These are phyloP conservation scores for Nymphalis polychloros DNA, from an alignment of 2,888 invertebrate genomes.

Conservation along the genomic window DNA sequence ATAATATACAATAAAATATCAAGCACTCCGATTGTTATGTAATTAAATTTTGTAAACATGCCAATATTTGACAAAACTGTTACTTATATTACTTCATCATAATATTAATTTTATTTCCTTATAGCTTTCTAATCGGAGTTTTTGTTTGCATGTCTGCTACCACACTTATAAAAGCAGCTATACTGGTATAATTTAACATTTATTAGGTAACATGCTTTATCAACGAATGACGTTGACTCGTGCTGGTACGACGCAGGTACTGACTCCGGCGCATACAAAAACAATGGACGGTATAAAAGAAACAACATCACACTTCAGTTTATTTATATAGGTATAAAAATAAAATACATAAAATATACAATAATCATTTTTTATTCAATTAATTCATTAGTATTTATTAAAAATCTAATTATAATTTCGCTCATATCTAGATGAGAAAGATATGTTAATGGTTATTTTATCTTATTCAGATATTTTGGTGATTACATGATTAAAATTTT, in stretches of 20 bases:
- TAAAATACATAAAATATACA: not conserved
- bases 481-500: conserved; percentile 13
- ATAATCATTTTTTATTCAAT: not conserved
- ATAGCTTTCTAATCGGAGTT: not conserved
- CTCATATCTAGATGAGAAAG: conserved; percentile 26
- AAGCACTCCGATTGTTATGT: not conserved
- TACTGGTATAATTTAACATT: conserved; percentile 7
- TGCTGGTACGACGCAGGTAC: conserved; percentile 27
- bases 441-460: conserved; percentile 32
- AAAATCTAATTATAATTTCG: conserved; percentile 8
- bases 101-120: no score
- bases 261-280: conserved; percentile 1
- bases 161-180: not conserved
- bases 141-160: not conserved
- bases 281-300: not conserved
- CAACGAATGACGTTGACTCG: conserved; percentile 16
- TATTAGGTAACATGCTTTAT: conserved; percentile 5
- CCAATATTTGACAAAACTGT: no score
- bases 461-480: conserved; percentile 16
- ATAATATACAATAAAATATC: not conserved
- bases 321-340: not conserved
- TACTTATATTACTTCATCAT: no score
- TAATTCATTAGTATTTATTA: not conserved
- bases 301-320: not conserved
- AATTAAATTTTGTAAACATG: not conserved